Conservation (phyloP, 2,113 vertebrate species). For the Poicephalus meyeri region DNA sequence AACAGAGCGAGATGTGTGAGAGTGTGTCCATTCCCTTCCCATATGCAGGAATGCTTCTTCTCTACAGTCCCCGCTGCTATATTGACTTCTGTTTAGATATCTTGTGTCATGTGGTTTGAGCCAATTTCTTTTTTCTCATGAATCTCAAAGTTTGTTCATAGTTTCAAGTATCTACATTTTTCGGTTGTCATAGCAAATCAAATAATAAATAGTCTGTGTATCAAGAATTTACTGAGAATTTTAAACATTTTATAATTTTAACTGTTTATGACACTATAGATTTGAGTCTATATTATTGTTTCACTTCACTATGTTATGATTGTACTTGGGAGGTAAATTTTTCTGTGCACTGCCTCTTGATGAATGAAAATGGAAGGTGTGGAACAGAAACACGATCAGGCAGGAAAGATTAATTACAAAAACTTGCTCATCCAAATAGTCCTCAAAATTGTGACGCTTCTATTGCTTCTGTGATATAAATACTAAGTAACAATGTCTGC, state of each 20-base stretch:
- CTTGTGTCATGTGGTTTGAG: neutral
- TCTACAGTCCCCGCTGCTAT: neutral
- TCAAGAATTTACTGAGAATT: neutral
- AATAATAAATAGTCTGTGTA: neutral
- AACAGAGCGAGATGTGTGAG: neutral
- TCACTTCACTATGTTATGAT: neutral
- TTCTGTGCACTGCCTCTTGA: neutral
- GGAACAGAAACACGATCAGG: slow-evolving; percentile 39
- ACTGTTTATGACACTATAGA: neutral
- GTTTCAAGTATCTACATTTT: neutral
- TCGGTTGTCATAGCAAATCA: neutral
- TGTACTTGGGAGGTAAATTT: slow-evolving; percentile 18
- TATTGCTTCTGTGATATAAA: slow-evolving; percentile 2
- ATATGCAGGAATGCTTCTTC: neutral
- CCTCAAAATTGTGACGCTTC: neutral
- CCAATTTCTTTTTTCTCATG: neutral
- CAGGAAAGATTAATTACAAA: slow-evolving; percentile 52
- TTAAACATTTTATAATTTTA: neutral
- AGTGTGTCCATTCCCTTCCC: neutral
- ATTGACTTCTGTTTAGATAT: neutral
- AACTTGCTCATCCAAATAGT: slow-evolving; percentile 4
- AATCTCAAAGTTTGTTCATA: neutral
- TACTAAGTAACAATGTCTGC: neutral
- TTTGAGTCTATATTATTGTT: neutral
- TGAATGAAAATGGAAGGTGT: slow-evolving; percentile 28